These are phyloP conservation scores for Panulirus ornatus DNA, from an alignment of 1,140 invertebrate genomes.

Conservation along the genomic window DNA sequence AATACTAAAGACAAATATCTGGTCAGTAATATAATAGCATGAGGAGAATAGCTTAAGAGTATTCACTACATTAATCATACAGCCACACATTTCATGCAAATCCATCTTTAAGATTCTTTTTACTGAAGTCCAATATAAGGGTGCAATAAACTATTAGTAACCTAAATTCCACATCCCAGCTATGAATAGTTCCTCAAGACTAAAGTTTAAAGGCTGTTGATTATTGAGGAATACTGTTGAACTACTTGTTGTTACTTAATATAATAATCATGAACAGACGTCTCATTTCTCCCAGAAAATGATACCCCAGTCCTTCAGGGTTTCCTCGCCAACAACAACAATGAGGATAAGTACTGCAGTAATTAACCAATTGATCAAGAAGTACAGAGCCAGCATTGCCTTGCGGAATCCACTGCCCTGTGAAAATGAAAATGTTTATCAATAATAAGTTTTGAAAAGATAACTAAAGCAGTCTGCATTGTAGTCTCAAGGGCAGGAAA, in stretches of 20 bases:
- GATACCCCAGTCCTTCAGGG: slow-evolving; percentile 42
- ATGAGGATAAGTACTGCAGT: slow-evolving; percentile 64
- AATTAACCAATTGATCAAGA: slow-evolving; percentile 81
- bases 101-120: not conserved
- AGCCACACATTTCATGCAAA: too few species aligned
- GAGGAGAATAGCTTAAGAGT: too few species aligned
- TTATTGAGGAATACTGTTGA: not conserved
- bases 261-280: not conserved
- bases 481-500: too few species aligned
- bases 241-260: not conserved
- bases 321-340: slow-evolving; percentile 45
- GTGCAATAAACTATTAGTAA: not conserved
- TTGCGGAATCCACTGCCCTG: slow-evolving; percentile 87
- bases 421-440: slow-evolving; percentile 76
- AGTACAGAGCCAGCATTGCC: slow-evolving; percentile 86
- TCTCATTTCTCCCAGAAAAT: slow-evolving; percentile 59
- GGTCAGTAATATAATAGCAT: too few species aligned
- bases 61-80: too few species aligned
- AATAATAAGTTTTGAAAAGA: not conserved
- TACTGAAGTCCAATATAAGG: not conserved
- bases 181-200: not conserved
- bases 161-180: not conserved
- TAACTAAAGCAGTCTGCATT: too few species aligned
- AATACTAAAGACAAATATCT: too few species aligned
- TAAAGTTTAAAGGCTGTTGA: not conserved